Evolutionary conservation across 2,113 vertebrate species (phyloP), one percentile per base, ranked within the genome.

Genomic region (Xyliphius kryptos): DNA sequence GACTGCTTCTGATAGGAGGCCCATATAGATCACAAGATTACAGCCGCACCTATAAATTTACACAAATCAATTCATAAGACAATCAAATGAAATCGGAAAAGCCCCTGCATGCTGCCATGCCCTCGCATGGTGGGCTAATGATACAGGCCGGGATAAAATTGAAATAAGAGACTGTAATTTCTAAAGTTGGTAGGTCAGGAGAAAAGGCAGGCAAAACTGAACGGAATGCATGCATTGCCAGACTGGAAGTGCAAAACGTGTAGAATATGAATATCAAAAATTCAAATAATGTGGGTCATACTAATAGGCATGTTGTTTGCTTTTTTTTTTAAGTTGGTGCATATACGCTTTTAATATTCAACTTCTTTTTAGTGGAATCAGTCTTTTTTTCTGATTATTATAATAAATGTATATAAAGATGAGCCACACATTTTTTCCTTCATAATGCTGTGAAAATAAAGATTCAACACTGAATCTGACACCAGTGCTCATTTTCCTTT

Each of bases 1-100:
- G 81, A 80, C 78, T 79, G 79, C 74, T 80, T 77, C 63, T 77
- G 74, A 81, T 64, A 62, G 76, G 63, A 76, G 60, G 48, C 59
- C 73, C 69, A 77, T 74, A 77, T 79, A 73, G 76, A 50, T 17
- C 41, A 10, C 26, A n/a, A 48, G 36, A 70, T 68, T 57, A 67
- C 65, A 60, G 60, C 40, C n/a, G 32, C 49, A 41, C 64, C 58
- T 54, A 21, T 14, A 14, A 54, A 67, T 59, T 47, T 19, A 26
- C 56, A 58, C 64, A 60, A 72, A 68, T 72, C 61, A 64, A 60
- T 64, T 43, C 70, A 56, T 20, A 64, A 72, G 60, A 68, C 70
- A 68, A 68, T 68, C 66, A 72, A 68, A 68, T 60, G 49, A 46
- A 72, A 68, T 68, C 50, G 13, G 55, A 41, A 68, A 57, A 7